phyloP scores from a whole-genome alignment of 2,888 invertebrate species.

The Acronicta aceris region DNA sequence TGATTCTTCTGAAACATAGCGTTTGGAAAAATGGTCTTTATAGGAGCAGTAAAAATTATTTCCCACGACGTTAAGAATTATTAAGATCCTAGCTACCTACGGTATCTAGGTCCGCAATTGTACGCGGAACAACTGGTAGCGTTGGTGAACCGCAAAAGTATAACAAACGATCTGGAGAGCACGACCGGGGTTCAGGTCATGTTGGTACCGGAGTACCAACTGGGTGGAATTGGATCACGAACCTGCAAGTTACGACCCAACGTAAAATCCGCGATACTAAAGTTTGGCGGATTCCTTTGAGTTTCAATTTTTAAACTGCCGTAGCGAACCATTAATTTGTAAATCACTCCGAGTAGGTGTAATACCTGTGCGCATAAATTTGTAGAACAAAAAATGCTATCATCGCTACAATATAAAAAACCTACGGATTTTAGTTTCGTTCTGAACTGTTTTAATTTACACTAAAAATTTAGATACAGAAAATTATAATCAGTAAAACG shows the following conservation, averaged over 20 bases:
- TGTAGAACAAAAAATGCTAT: conserved; percentile 11
- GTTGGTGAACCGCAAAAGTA: conserved; percentile 78
- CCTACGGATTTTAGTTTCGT: background rate
- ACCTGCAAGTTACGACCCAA: conserved; percentile 49
- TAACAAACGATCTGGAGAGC: conserved; percentile 66
- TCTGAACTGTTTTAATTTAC: background rate
- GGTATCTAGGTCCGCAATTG: conserved; percentile 75
- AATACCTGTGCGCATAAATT: conserved; percentile 12
- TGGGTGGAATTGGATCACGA: conserved; percentile 57
- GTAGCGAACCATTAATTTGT: conserved; percentile 20
- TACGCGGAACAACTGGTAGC: conserved; percentile 78
- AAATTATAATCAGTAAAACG: too few species aligned
- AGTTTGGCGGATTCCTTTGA: conserved; percentile 45
- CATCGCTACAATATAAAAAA: background rate
- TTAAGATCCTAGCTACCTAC: conserved; percentile 65
- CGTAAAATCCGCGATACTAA: conserved; percentile 33
- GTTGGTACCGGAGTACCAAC: conserved; percentile 50
- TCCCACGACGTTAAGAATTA: conserved; percentile 68
- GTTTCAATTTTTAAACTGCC: conserved; percentile 26
- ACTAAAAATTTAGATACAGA: too few species aligned
- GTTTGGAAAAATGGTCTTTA: background rate
- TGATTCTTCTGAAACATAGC: background rate
- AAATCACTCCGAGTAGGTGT: conserved; percentile 9
- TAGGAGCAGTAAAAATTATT: conserved; percentile 46
- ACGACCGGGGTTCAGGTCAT: conserved; percentile 56